Conservation (phyloP, 2,797 vertebrate species). For the Triplophysa bombifrons region DNA sequence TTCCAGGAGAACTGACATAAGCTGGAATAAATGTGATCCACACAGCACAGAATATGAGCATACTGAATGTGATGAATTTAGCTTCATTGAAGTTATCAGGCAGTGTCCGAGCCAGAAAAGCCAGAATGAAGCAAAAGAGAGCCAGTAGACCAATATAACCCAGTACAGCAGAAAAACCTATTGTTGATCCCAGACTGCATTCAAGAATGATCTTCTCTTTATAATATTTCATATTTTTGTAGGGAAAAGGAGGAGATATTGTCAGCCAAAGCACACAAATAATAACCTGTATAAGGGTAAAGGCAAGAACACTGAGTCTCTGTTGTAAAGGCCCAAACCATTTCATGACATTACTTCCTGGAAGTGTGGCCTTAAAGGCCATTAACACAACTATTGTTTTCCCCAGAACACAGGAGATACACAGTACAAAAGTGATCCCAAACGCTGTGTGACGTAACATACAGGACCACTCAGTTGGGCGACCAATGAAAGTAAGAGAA, state of each 20-base stretch:
- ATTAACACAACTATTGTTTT: conserved; percentile 68
- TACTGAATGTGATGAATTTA: conserved; percentile 78
- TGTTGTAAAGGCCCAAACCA: conserved; percentile 66
- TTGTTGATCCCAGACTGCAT: conserved; percentile 70
- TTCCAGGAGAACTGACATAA: conserved; percentile 79
- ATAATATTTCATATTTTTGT: conserved; percentile 65
- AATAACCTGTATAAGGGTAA: conserved; percentile 70
- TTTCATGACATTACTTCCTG: conserved; percentile 62
- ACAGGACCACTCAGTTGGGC: conserved; percentile 67
- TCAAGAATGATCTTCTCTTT: conserved; percentile 72
- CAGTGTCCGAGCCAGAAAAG: conserved; percentile 74
- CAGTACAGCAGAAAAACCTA: conserved; percentile 76
- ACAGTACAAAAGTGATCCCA: conserved; percentile 67
- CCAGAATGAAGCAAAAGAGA: conserved; percentile 68
- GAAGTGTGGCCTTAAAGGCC: conserved; percentile 63
- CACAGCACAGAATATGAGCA: conserved; percentile 77
- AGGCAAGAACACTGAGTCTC: conserved; percentile 69
- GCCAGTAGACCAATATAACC: conserved; percentile 75
- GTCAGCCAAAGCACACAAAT: conserved; percentile 71
- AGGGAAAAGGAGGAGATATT: conserved; percentile 69
- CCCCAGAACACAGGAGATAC: conserved; percentile 67
- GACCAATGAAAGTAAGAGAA: conserved; percentile 72
- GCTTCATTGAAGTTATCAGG: conserved; percentile 79
- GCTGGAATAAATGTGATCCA: conserved; percentile 78
- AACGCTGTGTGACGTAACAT: conserved; percentile 67